Conservation (phyloP, 2,888 invertebrate species). For the Dasysyrphus tricinctus region DNA sequence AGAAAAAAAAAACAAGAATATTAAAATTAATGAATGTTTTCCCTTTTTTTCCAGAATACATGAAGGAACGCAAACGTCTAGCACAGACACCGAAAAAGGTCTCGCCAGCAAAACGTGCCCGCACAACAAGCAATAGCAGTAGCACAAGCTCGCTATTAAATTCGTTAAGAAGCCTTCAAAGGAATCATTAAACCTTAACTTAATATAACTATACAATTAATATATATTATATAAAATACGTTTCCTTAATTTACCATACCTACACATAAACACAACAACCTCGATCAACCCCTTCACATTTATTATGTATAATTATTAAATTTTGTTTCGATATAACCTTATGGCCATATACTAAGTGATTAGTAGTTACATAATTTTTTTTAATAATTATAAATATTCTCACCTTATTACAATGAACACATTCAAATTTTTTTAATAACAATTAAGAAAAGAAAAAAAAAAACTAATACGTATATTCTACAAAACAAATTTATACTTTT, state of each 20-base stretch:
- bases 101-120: conserved; percentile 82
- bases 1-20: conserved; percentile 1
- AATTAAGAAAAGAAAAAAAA: not conserved
- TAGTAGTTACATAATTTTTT: conserved; percentile 49
- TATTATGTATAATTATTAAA: conserved; percentile 16
- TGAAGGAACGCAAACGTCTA: conserved; percentile 83
- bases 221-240: conserved; percentile 16
- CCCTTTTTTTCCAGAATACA: conserved; percentile 81
- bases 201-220: conserved; percentile 17
- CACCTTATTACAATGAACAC: conserved; percentile 60
- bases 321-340: conserved; percentile 27
- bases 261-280: conserved; percentile 6
- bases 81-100: conserved; percentile 82
- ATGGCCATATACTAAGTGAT: conserved; percentile 70
- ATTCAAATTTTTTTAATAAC: conserved; percentile 14
- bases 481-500: conserved; percentile 21
- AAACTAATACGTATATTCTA: not conserved
- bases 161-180: conserved; percentile 76
- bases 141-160: conserved; percentile 75
- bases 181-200: conserved; percentile 61
- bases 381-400: conserved; percentile 1
- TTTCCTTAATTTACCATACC: conserved; percentile 54
- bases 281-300: conserved; percentile 17
- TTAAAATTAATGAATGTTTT: conserved; percentile 48
- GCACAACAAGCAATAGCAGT: conserved; percentile 78